Evolutionary conservation across 2,888 invertebrate species (phyloP), one percentile per base, ranked within the genome.

Genomic region (Tetramorium bicarinatum): DNA sequence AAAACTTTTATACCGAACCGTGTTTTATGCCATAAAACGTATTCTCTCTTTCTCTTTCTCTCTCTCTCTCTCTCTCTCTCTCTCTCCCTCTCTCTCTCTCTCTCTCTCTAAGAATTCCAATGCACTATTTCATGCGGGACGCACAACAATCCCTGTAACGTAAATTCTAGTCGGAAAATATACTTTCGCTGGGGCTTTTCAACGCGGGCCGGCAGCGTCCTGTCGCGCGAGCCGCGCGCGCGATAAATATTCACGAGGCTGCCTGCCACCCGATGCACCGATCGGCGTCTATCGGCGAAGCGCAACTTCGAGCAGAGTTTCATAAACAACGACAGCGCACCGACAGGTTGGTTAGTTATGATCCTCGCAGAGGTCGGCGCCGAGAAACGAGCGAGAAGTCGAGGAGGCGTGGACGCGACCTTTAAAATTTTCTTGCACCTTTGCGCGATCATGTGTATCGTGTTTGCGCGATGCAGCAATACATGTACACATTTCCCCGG

Each of bases 391-490:
- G 86, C 85, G 86, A 87, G 87, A 83, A 79, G 47, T 83, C 47
- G 87, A 72, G 82, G 80, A 88, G 90, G 87, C 89, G 91, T 87
- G 87, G 87, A 85, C 82, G 88, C 85, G 93, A 93, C 93, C 93
- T 93, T 93, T 93, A 91, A 89, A 93, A 92, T 93, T 93, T 93
- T 91, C 91, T 91, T 92, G 89, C 85, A 85, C 82, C 67, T 75
- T 80, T 25, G 82, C 82, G 76, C 62, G 88, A 87, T 89, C 89
- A 74, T 81, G 81, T 87, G n/a, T 85, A 88, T 52, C 47, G 64
- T 47, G 25, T 72, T 72, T 59, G 64, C 13, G 29, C 34, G 29
- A 34, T 44, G 21, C 66, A 18, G 34, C 25, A 15, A 49, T 18
- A 38, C 44, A n/a, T 15, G n/a, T 41, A 29, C 25, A 67, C 38